These are phyloP conservation scores for Agrotis segetum DNA, from an alignment of 2,888 invertebrate genomes.

Conservation along the genomic window DNA sequence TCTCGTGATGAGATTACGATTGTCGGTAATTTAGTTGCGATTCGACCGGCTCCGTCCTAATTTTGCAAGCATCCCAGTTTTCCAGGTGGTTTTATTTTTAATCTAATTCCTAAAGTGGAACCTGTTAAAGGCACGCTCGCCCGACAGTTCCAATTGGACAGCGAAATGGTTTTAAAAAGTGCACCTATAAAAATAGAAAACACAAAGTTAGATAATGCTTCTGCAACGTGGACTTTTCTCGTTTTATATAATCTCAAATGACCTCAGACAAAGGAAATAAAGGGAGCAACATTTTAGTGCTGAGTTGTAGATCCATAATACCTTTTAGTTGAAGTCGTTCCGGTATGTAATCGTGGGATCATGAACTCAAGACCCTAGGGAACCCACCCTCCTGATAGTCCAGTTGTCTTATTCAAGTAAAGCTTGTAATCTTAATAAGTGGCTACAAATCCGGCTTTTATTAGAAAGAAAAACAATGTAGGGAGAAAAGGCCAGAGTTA, in stretches of 20 bases:
- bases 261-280: slow-evolving; percentile 45
- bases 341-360: slow-evolving; percentile 37
- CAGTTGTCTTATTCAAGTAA: slow-evolving; percentile 25
- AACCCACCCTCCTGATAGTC: slow-evolving; percentile 16
- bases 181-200: slow-evolving; percentile 50
- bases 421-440: slow-evolving; percentile 36
- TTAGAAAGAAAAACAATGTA: slow-evolving; percentile 33
- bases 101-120: slow-evolving; percentile 48
- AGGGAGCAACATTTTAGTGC: slow-evolving; percentile 20
- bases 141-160: slow-evolving; percentile 58
- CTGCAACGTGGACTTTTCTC: slow-evolving; percentile 25
- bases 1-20: slow-evolving; percentile 60
- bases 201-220: slow-evolving; percentile 36
- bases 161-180: slow-evolving; percentile 59
- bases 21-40: slow-evolving; percentile 45
- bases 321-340: slow-evolving; percentile 42
- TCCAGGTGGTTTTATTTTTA: slow-evolving; percentile 58
- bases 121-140: slow-evolving; percentile 43
- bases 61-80: slow-evolving; percentile 46
- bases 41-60: slow-evolving; percentile 50
- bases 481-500: slow-evolving; percentile 42
- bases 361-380: slow-evolving; percentile 48
- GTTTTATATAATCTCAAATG: slow-evolving; percentile 32
- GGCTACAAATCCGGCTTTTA: slow-evolving; percentile 17
- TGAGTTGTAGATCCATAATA: slow-evolving; percentile 40